Evolutionary conservation across 2,797 vertebrate species (phyloP).

Genomic region (Tokudaia tokunoshimensis): DNA sequence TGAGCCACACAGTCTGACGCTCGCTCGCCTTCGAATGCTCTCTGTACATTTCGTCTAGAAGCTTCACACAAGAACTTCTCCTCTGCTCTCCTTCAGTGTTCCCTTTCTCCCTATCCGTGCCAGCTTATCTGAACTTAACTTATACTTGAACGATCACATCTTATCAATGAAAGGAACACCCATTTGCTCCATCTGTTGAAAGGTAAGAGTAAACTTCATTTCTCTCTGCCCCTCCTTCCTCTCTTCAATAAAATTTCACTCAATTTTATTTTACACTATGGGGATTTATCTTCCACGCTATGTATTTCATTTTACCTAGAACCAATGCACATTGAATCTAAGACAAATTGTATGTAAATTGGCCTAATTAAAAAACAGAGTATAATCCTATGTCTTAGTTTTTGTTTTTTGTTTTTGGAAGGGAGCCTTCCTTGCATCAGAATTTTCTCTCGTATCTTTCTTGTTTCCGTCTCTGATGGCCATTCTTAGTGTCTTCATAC

Average conservation of each 20-base stretch:
- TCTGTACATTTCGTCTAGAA: background rate
- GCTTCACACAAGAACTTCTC: background rate
- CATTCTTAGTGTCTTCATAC: background rate
- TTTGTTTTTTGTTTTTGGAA: background rate
- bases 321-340: background rate
- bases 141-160: background rate
- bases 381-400: background rate
- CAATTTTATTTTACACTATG: background rate
- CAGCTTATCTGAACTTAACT: slow-evolving; percentile 26
- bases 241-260: background rate
- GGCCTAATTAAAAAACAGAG: background rate
- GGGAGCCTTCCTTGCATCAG: background rate
- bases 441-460: background rate
- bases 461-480: background rate
- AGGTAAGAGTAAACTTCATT: background rate
- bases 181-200: background rate
- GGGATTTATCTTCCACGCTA: background rate
- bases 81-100: background rate
- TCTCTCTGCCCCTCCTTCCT: background rate
- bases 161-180: background rate
- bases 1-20: background rate
- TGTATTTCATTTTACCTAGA: slow-evolving; percentile 13
- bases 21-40: background rate
- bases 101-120: background rate
- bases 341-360: background rate